Evolutionary conservation across 1,140 invertebrate genomes (phyloP), one percentile per base, ranked within the genome.

Genomic region (Leptestheria dahalacensis): DNA sequence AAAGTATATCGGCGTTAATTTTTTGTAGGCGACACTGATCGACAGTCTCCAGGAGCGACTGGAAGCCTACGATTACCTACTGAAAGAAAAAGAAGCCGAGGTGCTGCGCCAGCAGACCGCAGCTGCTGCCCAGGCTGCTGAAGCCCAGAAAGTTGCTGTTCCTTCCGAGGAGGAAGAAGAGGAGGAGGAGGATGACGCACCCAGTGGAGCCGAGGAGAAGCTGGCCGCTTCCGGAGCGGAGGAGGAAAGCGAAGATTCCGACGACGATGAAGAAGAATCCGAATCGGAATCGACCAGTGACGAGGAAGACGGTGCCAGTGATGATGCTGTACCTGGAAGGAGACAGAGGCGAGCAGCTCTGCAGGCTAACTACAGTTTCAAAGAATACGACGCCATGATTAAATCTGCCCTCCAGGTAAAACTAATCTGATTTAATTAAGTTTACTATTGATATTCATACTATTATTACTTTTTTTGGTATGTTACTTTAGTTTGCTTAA

Each of bases 1-100:
- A 59, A 23, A 52, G 0, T 15, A 0, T 23, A 60, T 41, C 33
- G 9, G 61, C 46, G 15, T 41, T 55, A 51, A 56, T 60, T 56
- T 60, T 52, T 63, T 58, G 65, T 74, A 91, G 83, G 77, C 77
- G 61, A 75, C 77, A 61, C 70, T 95, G 11, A 78, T 92, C 48
- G 72, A 73, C n/a, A 82, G 82, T 48, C 77, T 92, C 29, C 78
- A 83, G 64, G 72, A 75, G 47, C 70, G 73, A 60, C 63, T 80
- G 26, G 70, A 72, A 26, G 67, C 68, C 9, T 73, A 76, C 51
- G 79, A 79, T 57, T 68, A 66, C 25, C 65, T 69, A 20, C 65
- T 71, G 56, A 71, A 74, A 59, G 78, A 80, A 53, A 82, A 82
- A 52, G 79, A 85, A 73, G 71, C 55, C 21, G 56, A 49, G 46